A percentile compares a stretch with the other conserved stretches of the same genome.
phyloP scores from a whole-genome alignment of 2,888 invertebrate genomes.

The Orchestes rusci region DNA sequence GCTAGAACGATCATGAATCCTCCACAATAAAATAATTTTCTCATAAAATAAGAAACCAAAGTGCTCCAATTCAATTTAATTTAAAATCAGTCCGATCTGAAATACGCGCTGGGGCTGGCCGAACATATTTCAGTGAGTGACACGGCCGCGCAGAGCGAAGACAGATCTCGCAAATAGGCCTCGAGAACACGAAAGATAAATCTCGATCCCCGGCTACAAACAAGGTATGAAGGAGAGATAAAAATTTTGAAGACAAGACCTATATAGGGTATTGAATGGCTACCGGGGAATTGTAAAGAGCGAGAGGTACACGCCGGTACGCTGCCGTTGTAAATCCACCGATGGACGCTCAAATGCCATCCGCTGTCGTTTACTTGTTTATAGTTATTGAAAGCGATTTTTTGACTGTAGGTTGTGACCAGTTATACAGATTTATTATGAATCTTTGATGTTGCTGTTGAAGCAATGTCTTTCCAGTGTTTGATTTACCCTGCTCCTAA shows the following conservation, averaged over 20 bases:
- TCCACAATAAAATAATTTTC: no score
- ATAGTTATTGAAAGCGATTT: slow-evolving; percentile 10
- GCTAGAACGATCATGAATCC: no score
- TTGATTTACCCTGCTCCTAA: no score
- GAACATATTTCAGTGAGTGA: slow-evolving; percentile 17
- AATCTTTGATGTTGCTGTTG: not conserved
- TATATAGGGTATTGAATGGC: slow-evolving; percentile 42
- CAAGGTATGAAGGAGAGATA: slow-evolving; percentile 45
- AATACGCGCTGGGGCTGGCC: no score
- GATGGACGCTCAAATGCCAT: slow-evolving; percentile 14
- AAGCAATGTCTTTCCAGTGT: no score
- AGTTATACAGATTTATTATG: no score
- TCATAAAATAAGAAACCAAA: no score
- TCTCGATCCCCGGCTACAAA: slow-evolving; percentile 42
- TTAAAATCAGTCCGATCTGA: no score
- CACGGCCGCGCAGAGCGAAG: slow-evolving; percentile 16
- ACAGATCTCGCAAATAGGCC: slow-evolving; percentile 37
- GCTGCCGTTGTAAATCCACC: slow-evolving; percentile 13
- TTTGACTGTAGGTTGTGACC: no score
- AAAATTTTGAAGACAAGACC: slow-evolving; percentile 46
- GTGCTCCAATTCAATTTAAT: no score
- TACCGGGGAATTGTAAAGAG: slow-evolving; percentile 23
- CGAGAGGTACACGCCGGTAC: slow-evolving; percentile 11
- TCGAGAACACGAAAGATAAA: slow-evolving; percentile 38
- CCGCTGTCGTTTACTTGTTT: slow-evolving; percentile 17